Evolutionary conservation across 2,888 invertebrate genomes (phyloP).

Genomic region (Ethmia dodecea): DNA sequence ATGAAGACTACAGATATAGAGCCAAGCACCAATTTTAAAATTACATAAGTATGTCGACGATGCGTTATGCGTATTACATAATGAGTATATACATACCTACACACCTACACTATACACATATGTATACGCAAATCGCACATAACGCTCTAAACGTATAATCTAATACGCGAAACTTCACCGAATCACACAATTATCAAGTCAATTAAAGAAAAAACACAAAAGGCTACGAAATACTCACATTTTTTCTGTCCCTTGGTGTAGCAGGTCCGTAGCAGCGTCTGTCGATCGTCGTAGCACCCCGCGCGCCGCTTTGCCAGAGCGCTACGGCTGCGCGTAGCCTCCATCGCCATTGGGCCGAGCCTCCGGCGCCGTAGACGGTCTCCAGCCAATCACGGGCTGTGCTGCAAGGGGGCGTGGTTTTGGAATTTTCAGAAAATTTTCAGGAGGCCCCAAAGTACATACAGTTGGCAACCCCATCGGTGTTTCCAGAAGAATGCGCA

Average conservation of each 20-base stretch:
- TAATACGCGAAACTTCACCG: no score
- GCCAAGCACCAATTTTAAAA: no score
- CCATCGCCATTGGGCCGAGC: constrained; percentile 54
- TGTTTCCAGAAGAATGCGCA: constrained; percentile 39
- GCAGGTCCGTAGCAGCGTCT: constrained; percentile 66
- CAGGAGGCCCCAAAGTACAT: constrained; percentile 54
- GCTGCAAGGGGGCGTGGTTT: constrained; percentile 65
- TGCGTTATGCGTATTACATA: no score
- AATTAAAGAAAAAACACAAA: constrained; percentile 13
- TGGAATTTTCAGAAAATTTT: constrained; percentile 71
- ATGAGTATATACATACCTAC: no score
- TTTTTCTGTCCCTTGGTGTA: constrained; percentile 62
- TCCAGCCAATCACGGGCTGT: constrained; percentile 50
- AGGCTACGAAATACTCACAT: constrained; percentile 51
- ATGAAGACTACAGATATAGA: no score
- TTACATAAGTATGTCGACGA: no score
- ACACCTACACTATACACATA: no score
- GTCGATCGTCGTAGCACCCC: constrained; percentile 66
- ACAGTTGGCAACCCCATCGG: constrained; percentile 40
- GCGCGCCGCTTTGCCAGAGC: constrained; percentile 48
- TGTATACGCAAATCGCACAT: no score
- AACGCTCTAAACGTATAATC: no score
- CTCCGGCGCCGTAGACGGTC: constrained; percentile 47
- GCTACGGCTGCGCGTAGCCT: constrained; percentile 69
- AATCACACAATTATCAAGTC: constrained; percentile 3